These are phyloP conservation scores for Parotocinclus haroldoi DNA, from an alignment of 2,797 vertebrate genomes.

Conservation along the genomic window DNA sequence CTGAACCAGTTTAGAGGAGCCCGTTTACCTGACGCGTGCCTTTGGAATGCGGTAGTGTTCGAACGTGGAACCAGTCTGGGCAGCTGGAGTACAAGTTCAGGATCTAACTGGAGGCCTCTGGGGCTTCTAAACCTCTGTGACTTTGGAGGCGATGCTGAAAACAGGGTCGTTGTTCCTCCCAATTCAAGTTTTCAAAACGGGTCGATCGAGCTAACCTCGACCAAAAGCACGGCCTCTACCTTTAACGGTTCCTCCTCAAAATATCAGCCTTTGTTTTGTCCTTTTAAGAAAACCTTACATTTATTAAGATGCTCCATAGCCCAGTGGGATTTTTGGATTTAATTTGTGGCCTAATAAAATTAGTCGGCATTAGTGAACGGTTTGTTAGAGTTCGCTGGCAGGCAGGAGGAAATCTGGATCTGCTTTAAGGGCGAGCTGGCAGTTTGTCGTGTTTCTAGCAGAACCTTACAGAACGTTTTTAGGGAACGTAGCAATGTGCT, in stretches of 20 bases:
- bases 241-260: neutral
- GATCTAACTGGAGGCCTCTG: too few species aligned
- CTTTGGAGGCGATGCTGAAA: too few species aligned
- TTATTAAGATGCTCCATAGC: neutral
- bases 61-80: too few species aligned
- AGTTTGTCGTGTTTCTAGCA: neutral
- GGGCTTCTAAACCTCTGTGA: too few species aligned
- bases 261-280: neutral
- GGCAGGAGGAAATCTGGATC: neutral
- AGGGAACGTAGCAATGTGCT: too few species aligned
- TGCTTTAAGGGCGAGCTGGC: neutral
- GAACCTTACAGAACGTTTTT: neutral
- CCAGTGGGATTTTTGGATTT: constrained; percentile 8
- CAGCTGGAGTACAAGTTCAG: too few species aligned
- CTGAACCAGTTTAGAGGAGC: too few species aligned
- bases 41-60: too few species aligned
- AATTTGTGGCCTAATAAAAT: constrained; percentile 5
- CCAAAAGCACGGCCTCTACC: too few species aligned
- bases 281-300: neutral
- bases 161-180: too few species aligned
- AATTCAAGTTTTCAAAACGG: too few species aligned
- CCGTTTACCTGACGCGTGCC: too few species aligned
- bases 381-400: constrained; percentile 16
- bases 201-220: neutral
- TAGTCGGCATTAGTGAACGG: constrained; percentile 3